Evolutionary conservation across 2,797 vertebrate genomes (phyloP).

Genomic region (Eremophila alpestris): DNA sequence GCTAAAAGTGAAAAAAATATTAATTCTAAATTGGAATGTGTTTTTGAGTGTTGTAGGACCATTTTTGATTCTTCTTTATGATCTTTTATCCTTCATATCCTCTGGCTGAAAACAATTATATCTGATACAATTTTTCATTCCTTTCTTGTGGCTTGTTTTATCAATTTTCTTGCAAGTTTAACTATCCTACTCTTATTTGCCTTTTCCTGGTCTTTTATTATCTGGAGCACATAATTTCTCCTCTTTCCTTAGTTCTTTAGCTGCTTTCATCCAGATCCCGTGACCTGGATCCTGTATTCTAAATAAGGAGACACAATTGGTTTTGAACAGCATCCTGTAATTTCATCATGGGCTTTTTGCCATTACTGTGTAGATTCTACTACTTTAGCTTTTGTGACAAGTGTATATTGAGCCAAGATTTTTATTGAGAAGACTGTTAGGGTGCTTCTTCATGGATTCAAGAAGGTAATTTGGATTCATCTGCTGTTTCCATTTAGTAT

Average conservation of each 20-base stretch:
- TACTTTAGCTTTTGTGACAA: neutral
- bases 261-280: neutral
- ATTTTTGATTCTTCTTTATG: neutral
- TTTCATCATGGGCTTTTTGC: neutral
- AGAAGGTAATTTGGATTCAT: neutral
- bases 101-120: neutral
- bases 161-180: neutral
- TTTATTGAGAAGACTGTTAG: neutral
- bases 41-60: neutral
- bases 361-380: neutral
- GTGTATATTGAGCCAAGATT: neutral
- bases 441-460: accelerated
- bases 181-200: neutral
- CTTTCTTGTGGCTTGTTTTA: neutral
- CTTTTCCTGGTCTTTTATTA: neutral
- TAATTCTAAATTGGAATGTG: neutral
- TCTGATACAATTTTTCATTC: neutral
- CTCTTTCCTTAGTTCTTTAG: neutral
- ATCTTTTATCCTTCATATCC: neutral
- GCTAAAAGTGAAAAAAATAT: neutral
- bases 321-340: neutral
- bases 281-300: neutral
- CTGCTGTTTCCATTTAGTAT: neutral
- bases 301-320: neutral
- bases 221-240: neutral